Evolutionary conservation across 2,888 invertebrate species (phyloP).

Genomic region (Aromia moschata): DNA sequence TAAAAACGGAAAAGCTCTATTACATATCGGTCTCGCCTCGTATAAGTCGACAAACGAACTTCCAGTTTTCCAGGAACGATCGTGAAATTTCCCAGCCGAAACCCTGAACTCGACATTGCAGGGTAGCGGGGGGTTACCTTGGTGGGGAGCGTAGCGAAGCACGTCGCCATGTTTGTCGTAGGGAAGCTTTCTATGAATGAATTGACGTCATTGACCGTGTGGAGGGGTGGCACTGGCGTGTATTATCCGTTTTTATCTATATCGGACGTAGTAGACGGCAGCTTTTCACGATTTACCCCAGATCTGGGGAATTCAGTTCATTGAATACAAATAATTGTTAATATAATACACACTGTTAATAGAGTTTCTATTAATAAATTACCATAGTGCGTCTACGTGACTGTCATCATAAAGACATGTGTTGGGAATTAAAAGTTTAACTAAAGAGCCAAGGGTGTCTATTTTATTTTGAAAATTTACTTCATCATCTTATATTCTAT

Average conservation of each 20-base stretch:
- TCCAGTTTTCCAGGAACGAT: slow-evolving; percentile 18
- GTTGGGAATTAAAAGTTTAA: too few species aligned
- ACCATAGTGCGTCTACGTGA: too few species aligned
- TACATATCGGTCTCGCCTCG: slow-evolving; percentile 17
- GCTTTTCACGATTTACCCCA: background rate
- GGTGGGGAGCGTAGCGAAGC: slow-evolving; percentile 37
- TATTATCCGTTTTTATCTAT: slow-evolving; percentile 16
- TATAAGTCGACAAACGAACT: slow-evolving; percentile 4
- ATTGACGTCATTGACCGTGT: slow-evolving; percentile 45
- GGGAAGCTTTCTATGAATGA: slow-evolving; percentile 49
- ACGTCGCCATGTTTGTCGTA: slow-evolving; percentile 41
- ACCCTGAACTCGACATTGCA: slow-evolving; percentile 29
- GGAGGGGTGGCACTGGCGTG: slow-evolving; percentile 18
- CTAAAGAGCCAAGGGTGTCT: too few species aligned
- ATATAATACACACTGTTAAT: too few species aligned
- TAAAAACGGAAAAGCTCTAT: too few species aligned
- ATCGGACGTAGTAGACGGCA: background rate
- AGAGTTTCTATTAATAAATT: too few species aligned
- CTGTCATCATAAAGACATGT: too few species aligned
- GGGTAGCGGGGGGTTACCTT: slow-evolving; percentile 24
- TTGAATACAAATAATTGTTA: too few species aligned
- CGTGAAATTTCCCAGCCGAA: slow-evolving; percentile 25
- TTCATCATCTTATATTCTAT: too few species aligned
- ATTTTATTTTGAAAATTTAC: too few species aligned
- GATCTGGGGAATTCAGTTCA: slow-evolving; percentile 1